These are phyloP conservation scores for Cirrhinus molitorella DNA, from an alignment of 2,797 vertebrate species.

Conservation along the genomic window DNA sequence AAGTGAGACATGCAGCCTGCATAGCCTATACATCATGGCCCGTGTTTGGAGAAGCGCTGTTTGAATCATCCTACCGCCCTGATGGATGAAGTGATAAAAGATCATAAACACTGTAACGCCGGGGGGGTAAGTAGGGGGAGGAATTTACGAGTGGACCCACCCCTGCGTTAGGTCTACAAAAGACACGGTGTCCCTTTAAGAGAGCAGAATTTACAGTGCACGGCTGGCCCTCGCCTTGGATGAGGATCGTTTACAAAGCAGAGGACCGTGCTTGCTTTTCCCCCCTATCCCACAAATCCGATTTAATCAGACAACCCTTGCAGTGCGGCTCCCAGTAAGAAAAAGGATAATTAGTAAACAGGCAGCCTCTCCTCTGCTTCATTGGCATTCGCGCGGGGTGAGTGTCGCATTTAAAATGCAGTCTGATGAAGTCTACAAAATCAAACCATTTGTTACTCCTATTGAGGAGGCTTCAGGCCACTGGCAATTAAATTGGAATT, in stretches of 20 bases:
- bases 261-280: slow-evolving; percentile 86
- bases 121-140: slow-evolving; percentile 39
- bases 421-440: slow-evolving; percentile 99
- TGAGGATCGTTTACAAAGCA: slow-evolving; percentile 90
- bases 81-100: slow-evolving; percentile 66
- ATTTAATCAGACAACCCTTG: slow-evolving; percentile 99
- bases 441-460: slow-evolving; percentile 99
- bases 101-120: slow-evolving; percentile 66
- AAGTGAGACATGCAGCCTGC: neutral
- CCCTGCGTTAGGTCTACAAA: slow-evolving; percentile 36
- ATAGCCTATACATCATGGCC: neutral
- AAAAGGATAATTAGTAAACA: slow-evolving; percentile 99
- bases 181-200: slow-evolving; percentile 78
- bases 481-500: slow-evolving; percentile 99
- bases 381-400: slow-evolving; percentile 99
- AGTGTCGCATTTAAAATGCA: slow-evolving; percentile 99
- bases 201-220: slow-evolving; percentile 82
- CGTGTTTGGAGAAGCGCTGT: slow-evolving; percentile 57
- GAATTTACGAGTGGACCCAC: slow-evolving; percentile 67
- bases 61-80: slow-evolving; percentile 51
- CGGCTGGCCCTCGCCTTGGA: slow-evolving; percentile 81
- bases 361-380: slow-evolving; percentile 98
- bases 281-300: slow-evolving; percentile 93
- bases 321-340: slow-evolving; percentile 91
- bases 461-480: slow-evolving; percentile 99